Evolutionary conservation across 2,888 invertebrate genomes (phyloP).

Genomic region (Eristalinus sepulchralis): DNA sequence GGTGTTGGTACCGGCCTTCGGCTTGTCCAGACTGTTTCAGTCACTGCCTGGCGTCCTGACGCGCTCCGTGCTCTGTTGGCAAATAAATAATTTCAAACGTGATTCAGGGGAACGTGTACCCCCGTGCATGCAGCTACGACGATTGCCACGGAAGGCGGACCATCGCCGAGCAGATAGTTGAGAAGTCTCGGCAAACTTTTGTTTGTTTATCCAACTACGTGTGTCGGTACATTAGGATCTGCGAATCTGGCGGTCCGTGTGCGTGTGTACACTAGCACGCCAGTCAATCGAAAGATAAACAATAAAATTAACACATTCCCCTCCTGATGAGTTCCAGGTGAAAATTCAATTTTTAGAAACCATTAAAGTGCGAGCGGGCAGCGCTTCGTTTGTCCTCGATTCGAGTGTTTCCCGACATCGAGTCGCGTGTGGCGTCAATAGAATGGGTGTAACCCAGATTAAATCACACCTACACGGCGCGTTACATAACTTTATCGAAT

Average conservation of each 20-base stretch:
- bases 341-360: conserved; percentile 29
- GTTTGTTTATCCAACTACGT: conserved; percentile 35
- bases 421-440: not conserved
- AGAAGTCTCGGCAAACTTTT: not conserved
- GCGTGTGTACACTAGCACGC: not conserved
- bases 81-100: conserved; percentile 63
- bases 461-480: not conserved
- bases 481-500: conserved; percentile 38
- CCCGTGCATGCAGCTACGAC: conserved; percentile 16
- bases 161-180: not conserved
- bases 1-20: not conserved
- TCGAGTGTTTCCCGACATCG: not conserved
- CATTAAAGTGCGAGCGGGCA: not conserved
- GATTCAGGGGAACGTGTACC: conserved; percentile 42
- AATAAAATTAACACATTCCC: conserved; percentile 26
- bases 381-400: not conserved
- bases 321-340: conserved; percentile 21
- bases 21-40: not conserved
- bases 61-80: conserved; percentile 23
- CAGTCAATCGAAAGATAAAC: conserved; percentile 40
- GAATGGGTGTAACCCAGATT: not conserved
- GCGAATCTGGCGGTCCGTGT: not conserved
- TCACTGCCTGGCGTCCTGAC: conserved; percentile 41
- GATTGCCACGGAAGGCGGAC: not conserved
- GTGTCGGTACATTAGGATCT: not conserved